A percentile compares a stretch with the other conserved stretches of the same genome.
These are phyloP conservation scores for Plutomurus gul DNA, from an alignment of 1,140 invertebrate species.

Conservation along the genomic window DNA sequence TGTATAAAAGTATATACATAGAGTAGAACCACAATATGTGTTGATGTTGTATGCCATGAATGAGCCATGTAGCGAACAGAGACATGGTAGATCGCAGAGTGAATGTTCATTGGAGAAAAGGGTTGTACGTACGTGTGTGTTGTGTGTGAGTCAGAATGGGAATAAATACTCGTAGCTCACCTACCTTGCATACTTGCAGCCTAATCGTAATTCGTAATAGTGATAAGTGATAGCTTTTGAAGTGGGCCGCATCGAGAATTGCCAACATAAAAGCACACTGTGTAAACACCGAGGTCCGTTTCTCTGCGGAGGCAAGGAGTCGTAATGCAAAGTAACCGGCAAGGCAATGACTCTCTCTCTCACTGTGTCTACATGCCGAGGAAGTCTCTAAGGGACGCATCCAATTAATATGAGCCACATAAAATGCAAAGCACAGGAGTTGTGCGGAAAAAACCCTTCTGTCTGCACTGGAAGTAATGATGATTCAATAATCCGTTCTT, in stretches of 20 bases:
- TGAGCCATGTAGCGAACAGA: no score
- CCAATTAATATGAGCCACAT: slow-evolving; percentile 45
- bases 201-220: slow-evolving; percentile 30
- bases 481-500: slow-evolving; percentile 31
- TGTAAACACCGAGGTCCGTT: slow-evolving; percentile 46
- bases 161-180: no score
- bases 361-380: background rate
- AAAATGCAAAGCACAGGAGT: background rate
- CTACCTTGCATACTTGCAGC: background rate
- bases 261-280: slow-evolving; percentile 50
- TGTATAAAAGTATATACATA: no score
- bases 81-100: no score
- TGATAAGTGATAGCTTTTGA: slow-evolving; percentile 50
- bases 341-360: background rate
- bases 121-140: no score
- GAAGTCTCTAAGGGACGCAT: slow-evolving; percentile 46
- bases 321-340: slow-evolving; percentile 20
- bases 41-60: no score
- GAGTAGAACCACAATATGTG: no score
- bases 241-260: slow-evolving; percentile 44
- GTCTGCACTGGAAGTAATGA: background rate
- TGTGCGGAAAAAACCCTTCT: background rate
- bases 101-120: no score
- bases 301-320: slow-evolving; percentile 32
- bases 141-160: background rate